Percentiles rank a stretch among this genome's conserved stretches.
Conservation (phyloP, 2,797 vertebrate species). For the Atherinosoma microstoma region DNA sequence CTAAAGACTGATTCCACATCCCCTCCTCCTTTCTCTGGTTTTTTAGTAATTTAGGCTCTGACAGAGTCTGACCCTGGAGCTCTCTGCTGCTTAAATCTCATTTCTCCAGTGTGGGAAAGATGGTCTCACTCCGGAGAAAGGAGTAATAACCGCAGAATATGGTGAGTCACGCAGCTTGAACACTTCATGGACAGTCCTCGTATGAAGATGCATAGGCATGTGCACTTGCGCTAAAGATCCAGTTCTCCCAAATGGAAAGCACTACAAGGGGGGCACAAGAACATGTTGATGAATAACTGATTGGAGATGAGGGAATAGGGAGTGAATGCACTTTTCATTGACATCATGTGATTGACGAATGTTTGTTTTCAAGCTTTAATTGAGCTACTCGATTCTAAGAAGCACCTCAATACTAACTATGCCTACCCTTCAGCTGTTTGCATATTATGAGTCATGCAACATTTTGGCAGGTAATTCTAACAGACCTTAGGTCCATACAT, state of each 20-base stretch:
- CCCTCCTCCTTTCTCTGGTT: neutral
- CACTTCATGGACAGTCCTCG: slow-evolving; percentile 30
- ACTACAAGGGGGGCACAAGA: neutral
- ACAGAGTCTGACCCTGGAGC: slow-evolving; percentile 60
- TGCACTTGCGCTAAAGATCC: slow-evolving; percentile 11
- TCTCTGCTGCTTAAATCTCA: slow-evolving; percentile 62
- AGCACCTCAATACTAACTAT: slow-evolving; percentile 33
- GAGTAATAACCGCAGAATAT: slow-evolving; percentile 43
- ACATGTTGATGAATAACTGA: slow-evolving; percentile 16
- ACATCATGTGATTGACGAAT: slow-evolving; percentile 28
- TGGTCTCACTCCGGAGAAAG: slow-evolving; percentile 38
- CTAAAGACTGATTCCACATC: slow-evolving; percentile 15
- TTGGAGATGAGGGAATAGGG: neutral
- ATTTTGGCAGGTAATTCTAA: slow-evolving; percentile 83
- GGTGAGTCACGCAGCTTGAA: slow-evolving; percentile 36
- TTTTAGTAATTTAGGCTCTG: slow-evolving; percentile 32
- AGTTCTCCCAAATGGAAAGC: slow-evolving; percentile 7
- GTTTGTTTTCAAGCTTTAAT: slow-evolving; percentile 53
- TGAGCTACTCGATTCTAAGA: slow-evolving; percentile 56
- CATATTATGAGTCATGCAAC: slow-evolving; percentile 81
- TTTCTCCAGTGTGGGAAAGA: slow-evolving; percentile 44
- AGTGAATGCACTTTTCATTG: neutral
- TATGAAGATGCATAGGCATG: slow-evolving; percentile 29
- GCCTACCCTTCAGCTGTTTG: slow-evolving; percentile 71
- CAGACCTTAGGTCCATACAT: slow-evolving; percentile 78